phyloP scores from a whole-genome alignment of 2,797 vertebrate genomes.

The Channallabes apus region DNA sequence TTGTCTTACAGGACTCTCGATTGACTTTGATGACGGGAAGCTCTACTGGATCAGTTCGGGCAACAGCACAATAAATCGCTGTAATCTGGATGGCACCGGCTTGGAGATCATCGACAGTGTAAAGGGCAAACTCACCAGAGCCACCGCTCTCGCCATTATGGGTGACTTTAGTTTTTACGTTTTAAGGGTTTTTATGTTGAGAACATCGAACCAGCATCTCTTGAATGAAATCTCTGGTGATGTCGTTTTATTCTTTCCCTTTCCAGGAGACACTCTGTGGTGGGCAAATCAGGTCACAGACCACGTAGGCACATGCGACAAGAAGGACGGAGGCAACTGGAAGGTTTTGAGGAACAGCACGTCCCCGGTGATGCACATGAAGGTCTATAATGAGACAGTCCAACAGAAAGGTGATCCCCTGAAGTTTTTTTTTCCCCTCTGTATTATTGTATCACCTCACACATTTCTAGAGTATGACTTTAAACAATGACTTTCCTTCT shows the following conservation, averaged over 20 bases:
- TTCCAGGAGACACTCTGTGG: slow-evolving; percentile 89
- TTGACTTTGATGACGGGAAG: slow-evolving; percentile 86
- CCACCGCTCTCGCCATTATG: slow-evolving; percentile 93
- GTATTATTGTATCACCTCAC: not conserved
- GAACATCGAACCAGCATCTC: not conserved
- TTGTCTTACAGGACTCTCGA: slow-evolving; percentile 82
- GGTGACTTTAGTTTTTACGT: slow-evolving; percentile 68
- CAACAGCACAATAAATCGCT: slow-evolving; percentile 87
- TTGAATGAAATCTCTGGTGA: not conserved
- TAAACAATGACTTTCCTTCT: not conserved
- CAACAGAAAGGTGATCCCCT: slow-evolving; percentile 76
- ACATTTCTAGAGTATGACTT: not conserved
- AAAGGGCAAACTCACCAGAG: slow-evolving; percentile 86
- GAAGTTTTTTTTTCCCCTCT: not conserved
- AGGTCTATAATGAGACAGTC: slow-evolving; percentile 88
- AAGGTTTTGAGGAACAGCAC: slow-evolving; percentile 88
- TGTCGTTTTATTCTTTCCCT: not conserved
- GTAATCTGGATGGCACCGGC: slow-evolving; percentile 83
- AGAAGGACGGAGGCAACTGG: slow-evolving; percentile 82
- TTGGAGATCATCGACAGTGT: slow-evolving; percentile 81
- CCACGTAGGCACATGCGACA: slow-evolving; percentile 92
- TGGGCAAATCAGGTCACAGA: slow-evolving; percentile 94
- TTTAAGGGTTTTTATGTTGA: not conserved
- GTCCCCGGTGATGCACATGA: slow-evolving; percentile 95
- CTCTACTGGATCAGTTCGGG: slow-evolving; percentile 97